Base-by-base conservation (phyloP, 2,797 vertebrate species). In the Lagodon rhomboides region DNA sequence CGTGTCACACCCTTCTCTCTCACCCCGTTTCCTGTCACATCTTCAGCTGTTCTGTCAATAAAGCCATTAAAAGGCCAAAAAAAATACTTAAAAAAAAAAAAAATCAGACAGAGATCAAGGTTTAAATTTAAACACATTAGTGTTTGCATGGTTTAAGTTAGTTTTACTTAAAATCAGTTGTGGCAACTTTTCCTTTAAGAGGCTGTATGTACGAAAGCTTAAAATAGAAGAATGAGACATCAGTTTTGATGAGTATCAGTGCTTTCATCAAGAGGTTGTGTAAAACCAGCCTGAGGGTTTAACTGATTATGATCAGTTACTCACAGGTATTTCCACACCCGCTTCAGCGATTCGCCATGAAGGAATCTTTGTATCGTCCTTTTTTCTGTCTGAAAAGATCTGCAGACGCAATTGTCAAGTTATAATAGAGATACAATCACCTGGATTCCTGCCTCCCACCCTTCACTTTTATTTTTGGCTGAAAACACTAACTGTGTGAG, bases 371-470 rank as follows among this genome's bases (percentile, higher is more conserved):
- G 41, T 38, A 12, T 54, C 50, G 71, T 82, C 18, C 53, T n/a
- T 0, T 68, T 79, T 69, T 72, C 34, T 72, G 54, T 80, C 63
- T 27, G 46, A 66, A 65, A 73, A 66, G 64, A 47, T 64, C 38
- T 6, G 18, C 73, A 47, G 67, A 51, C 51, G 41, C 25, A 27
- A 13, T 80, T 83, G 61, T 87, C 53, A 9, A 5, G 8, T 69
- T 51, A 82, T 25, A 82, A 82, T 76, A n/a, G 77, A 83, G 86
- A 86, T 75, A 56, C 63, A 54, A 68, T 83, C 64, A 23, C 41
- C 71, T 68, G 67, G 47, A 68, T 71, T 76, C 64, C 76, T 76
- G 54, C 68, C 43, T 77, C 51, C 61, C 54, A 20, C 27, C 59
- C 61, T 54, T 47, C 27, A 30, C 58, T 54, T 84, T 70, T 55